A percentile compares a stretch with the other conserved stretches of the same genome.
These are phyloP conservation scores for Bombus waltoni DNA, from an alignment of 1,140 invertebrate genomes.

Conservation along the genomic window DNA sequence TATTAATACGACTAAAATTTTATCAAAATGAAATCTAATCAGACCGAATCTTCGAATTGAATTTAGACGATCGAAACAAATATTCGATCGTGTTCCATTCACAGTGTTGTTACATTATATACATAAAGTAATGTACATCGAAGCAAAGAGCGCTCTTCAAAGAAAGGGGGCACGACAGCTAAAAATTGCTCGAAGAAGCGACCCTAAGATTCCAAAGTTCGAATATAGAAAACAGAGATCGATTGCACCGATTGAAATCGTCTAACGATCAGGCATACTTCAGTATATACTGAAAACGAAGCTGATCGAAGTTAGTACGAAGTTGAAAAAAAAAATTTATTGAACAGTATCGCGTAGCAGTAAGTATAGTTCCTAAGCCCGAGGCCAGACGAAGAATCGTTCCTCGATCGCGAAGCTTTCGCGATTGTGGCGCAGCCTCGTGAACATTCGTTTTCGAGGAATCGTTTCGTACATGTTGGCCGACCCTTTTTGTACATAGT, in stretches of 20 bases:
- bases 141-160: neutral
- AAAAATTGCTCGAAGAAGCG: no score
- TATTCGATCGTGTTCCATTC: no score
- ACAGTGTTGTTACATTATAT: no score
- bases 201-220: neutral
- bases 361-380: conserved; percentile 80
- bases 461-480: neutral
- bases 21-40: neutral
- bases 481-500: conserved; percentile 75
- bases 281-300: neutral
- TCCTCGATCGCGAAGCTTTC: neutral
- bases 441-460: conserved; percentile 9
- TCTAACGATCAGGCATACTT: neutral
- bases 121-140: neutral
- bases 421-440: neutral
- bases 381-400: conserved; percentile 7
- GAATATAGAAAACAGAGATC: neutral
- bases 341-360: conserved; percentile 70
- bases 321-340: conserved; percentile 42
- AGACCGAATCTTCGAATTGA: neutral
- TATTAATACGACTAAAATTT: neutral
- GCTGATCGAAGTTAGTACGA: neutral
- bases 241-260: conserved; percentile 17
- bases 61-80: neutral
- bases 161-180: no score